Evolutionary conservation across 2,797 vertebrate species (phyloP).

Genomic region (Darevskia nairensis): DNA sequence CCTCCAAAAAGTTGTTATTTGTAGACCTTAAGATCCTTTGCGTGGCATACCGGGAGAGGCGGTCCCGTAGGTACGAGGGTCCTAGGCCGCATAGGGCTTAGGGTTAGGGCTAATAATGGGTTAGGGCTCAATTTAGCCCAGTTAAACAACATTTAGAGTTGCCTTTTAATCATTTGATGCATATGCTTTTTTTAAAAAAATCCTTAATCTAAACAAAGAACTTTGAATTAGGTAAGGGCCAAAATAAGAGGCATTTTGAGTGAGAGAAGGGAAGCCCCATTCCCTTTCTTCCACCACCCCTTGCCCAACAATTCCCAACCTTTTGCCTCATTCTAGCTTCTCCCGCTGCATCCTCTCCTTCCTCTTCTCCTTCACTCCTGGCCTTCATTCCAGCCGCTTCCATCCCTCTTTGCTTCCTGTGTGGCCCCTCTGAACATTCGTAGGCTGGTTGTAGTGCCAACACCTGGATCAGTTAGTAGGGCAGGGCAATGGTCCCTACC

Average conservation of each 20-base stretch:
- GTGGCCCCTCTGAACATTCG: neutral
- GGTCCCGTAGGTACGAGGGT: too few relatives aligned
- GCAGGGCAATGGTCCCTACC: neutral
- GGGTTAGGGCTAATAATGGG: neutral
- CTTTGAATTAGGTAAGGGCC: neutral
- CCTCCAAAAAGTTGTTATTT: too few relatives aligned
- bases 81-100: too few relatives aligned
- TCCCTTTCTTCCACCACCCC: neutral
- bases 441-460: neutral
- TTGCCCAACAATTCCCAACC: neutral
- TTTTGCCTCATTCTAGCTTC: neutral
- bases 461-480: neutral
- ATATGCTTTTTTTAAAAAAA: neutral
- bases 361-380: neutral
- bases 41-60: too few relatives aligned
- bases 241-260: neutral
- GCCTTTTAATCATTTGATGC: neutral
- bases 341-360: neutral
- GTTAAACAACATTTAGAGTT: neutral
- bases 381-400: neutral
- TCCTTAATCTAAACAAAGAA: neutral
- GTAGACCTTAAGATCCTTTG: too few relatives aligned
- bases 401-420: neutral
- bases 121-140: neutral
- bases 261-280: neutral